Evolutionary conservation across 2,797 vertebrate genomes (phyloP).

Genomic region (Paedocypris micromegethes): DNA sequence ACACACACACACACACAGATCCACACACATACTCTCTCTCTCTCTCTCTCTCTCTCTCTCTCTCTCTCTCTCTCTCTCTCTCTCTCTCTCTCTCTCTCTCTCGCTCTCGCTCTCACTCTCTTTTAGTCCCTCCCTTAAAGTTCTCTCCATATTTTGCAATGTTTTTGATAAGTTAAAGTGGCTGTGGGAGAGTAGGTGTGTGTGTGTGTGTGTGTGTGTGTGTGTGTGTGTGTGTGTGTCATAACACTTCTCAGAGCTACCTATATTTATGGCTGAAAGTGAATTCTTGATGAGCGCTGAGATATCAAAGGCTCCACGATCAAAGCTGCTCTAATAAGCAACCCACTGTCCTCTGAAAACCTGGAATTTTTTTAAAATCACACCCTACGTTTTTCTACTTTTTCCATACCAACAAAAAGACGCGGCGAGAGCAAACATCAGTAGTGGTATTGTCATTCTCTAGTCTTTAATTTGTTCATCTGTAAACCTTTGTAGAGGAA

Average conservation of each 20-base stretch:
- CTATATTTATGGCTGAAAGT: slow-evolving; percentile 99
- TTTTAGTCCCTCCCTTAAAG: slow-evolving; percentile 30
- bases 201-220: slow-evolving; percentile 60
- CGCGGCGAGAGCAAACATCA: slow-evolving; percentile 88
- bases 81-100: neutral
- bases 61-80: neutral
- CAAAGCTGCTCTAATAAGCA: slow-evolving; percentile 99
- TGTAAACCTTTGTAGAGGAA: slow-evolving; percentile 80
- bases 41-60: neutral
- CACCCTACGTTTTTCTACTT: slow-evolving; percentile 21
- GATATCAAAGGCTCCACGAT: slow-evolving; percentile 98
- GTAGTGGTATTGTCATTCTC: slow-evolving; percentile 87
- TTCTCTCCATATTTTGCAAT: slow-evolving; percentile 59
- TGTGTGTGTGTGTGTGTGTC: slow-evolving; percentile 84
- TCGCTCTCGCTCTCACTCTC: slow-evolving; percentile 6
- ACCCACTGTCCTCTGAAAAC: slow-evolving; percentile 87
- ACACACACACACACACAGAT: no score
- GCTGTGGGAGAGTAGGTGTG: slow-evolving; percentile 77
- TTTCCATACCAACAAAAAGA: slow-evolving; percentile 80
- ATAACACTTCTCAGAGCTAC: slow-evolving; percentile 98
- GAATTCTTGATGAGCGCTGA: slow-evolving; percentile 99
- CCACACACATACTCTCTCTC: neutral
- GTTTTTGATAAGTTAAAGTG: slow-evolving; percentile 79
- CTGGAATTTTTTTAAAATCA: slow-evolving; percentile 71
- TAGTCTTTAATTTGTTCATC: slow-evolving; percentile 89